Conservation (phyloP, 2,113 vertebrate genomes). For the Peromyscus polionotus region DNA sequence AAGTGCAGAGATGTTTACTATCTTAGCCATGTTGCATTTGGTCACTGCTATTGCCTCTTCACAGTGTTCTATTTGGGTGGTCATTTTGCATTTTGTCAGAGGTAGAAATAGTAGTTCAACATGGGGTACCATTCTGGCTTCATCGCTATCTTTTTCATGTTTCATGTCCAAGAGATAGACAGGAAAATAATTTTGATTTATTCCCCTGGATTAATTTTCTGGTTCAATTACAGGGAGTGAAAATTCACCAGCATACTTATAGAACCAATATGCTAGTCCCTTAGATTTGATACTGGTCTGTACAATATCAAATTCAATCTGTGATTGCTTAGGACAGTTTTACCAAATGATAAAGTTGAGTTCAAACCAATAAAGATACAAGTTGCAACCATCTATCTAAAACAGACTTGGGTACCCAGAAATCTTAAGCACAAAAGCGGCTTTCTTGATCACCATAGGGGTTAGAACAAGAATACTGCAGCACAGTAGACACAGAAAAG, state of each 20-base stretch:
- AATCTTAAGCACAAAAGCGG: conserved; percentile 47
- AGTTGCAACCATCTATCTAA: neutral
- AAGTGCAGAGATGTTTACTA: neutral
- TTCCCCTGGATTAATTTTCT: neutral
- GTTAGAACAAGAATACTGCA: conserved; percentile 28
- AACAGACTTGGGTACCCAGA: neutral
- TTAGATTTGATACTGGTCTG: neutral
- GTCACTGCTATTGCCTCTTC: neutral
- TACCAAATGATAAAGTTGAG: neutral
- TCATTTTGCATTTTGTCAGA: neutral
- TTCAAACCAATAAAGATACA: neutral
- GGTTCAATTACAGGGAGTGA: conserved; percentile 7
- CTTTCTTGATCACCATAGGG: conserved; percentile 2
- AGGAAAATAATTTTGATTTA: neutral
- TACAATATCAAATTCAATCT: neutral
- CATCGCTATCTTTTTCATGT: neutral
- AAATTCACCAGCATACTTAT: neutral
- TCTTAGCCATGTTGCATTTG: neutral
- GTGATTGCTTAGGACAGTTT: neutral
- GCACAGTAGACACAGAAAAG: conserved; percentile 54
- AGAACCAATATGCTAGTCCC: neutral
- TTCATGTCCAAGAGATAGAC: neutral
- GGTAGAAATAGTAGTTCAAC: neutral
- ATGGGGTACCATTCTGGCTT: neutral
- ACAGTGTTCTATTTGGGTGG: neutral